Conservation (phyloP, 37 sponge, comb jelly and placozoan species). For the Ephydatia muelleri region DNA sequence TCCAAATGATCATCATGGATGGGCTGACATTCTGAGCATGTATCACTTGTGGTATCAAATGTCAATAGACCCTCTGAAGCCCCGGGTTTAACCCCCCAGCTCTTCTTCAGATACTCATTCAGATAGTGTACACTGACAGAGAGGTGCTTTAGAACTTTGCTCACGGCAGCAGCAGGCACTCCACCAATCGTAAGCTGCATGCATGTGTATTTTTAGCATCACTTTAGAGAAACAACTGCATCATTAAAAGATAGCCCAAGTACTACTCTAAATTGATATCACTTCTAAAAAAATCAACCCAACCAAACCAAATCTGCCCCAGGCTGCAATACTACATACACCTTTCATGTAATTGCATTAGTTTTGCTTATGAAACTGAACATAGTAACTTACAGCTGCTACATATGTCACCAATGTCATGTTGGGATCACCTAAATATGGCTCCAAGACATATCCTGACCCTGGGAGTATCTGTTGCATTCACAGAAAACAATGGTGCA, state of each 20-base stretch:
- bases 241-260: too few species aligned
- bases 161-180: background rate
- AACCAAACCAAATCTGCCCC: too few species aligned
- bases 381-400: background rate
- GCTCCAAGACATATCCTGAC: background rate
- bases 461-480: constrained; percentile 47
- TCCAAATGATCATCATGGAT: background rate
- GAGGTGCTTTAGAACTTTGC: background rate
- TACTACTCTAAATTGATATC: too few species aligned
- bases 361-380: background rate
- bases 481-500: background rate
- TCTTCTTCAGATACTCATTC: background rate
- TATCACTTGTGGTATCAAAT: background rate
- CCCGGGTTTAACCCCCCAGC: background rate
- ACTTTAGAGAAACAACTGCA: too few species aligned
- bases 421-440: background rate
- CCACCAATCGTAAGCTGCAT: background rate
- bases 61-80: background rate
- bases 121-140: background rate
- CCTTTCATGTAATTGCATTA: too few species aligned
- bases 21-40: background rate
- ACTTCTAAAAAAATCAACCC: too few species aligned
- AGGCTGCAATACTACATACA: too few species aligned
- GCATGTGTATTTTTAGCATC: too few species aligned
- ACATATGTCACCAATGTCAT: background rate